These are phyloP conservation scores for Lycia hirtaria DNA, from an alignment of 2,888 invertebrate genomes.

Conservation along the genomic window DNA sequence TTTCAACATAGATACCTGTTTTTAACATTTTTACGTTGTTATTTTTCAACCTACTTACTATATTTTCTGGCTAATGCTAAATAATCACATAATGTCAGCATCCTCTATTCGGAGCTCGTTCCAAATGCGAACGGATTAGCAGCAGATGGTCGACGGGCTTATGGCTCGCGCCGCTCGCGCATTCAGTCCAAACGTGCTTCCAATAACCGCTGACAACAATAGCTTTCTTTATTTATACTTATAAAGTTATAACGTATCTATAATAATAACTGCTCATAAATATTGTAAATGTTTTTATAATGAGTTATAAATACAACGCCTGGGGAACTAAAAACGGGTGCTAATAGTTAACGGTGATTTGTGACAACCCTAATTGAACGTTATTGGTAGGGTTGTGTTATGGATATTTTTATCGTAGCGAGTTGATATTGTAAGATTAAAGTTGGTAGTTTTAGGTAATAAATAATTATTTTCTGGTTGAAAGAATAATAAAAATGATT, in stretches of 20 bases:
- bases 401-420: slow-evolving; percentile 46
- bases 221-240: slow-evolving; percentile 12
- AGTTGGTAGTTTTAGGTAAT: too few relatives aligned
- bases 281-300: slow-evolving; percentile 12
- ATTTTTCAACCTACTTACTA: too few relatives aligned
- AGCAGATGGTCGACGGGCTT: slow-evolving; percentile 29
- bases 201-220: slow-evolving; percentile 22
- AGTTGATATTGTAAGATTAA: slow-evolving; percentile 6
- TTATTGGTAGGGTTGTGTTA: slow-evolving; percentile 49
- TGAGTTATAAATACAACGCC: neutral
- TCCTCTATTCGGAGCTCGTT: slow-evolving; percentile 5
- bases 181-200: slow-evolving; percentile 27
- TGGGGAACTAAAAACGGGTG: slow-evolving; percentile 26
- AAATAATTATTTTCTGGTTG: too few relatives aligned
- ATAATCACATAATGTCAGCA: neutral
- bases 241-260: slow-evolving; percentile 5
- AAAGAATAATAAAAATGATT: too few relatives aligned
- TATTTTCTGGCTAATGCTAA: too few relatives aligned
- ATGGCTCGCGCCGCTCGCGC: slow-evolving; percentile 14
- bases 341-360: slow-evolving; percentile 54
- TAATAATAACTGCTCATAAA: slow-evolving; percentile 35
- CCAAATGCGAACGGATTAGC: slow-evolving; percentile 20
- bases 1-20: too few relatives aligned
- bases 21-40: too few relatives aligned
- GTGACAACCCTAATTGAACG: slow-evolving; percentile 48